Evolutionary conservation across 2,797 vertebrate genomes (phyloP).

Genomic region (Gallinago nigripennis): DNA sequence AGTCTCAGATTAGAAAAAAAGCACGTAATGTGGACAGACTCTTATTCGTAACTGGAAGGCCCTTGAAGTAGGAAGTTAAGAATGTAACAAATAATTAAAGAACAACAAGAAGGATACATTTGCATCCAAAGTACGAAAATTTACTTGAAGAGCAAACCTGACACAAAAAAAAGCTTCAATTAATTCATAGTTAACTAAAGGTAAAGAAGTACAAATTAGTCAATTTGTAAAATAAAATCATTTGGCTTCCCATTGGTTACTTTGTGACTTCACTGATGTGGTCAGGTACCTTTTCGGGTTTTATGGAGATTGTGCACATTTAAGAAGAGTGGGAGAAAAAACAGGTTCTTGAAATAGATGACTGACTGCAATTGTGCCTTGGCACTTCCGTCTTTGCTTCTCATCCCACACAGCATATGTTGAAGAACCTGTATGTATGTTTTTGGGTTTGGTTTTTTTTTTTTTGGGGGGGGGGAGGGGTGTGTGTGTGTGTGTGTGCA

Average conservation of each 20-base stretch:
- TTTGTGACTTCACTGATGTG: background rate
- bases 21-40: background rate
- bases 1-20: background rate
- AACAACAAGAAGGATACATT: background rate
- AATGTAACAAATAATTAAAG: background rate
- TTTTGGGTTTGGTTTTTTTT: no score
- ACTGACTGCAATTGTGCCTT: background rate
- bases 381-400: background rate
- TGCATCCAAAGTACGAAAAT: background rate
- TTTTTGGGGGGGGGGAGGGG: no score
- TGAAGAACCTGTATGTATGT: background rate
- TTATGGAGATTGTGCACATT: background rate
- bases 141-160: background rate
- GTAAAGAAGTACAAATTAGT: background rate
- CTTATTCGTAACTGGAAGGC: background rate
- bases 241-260: accelerated
- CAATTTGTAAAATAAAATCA: background rate
- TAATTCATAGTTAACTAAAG: background rate
- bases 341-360: background rate
- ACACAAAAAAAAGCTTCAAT: background rate
- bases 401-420: background rate
- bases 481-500: no score
- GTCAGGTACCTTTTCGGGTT: background rate
- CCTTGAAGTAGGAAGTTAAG: background rate
- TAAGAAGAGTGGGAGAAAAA: background rate